Conservation (phyloP, 2,888 invertebrate genomes). For the Brachypalpus laphriformis region DNA sequence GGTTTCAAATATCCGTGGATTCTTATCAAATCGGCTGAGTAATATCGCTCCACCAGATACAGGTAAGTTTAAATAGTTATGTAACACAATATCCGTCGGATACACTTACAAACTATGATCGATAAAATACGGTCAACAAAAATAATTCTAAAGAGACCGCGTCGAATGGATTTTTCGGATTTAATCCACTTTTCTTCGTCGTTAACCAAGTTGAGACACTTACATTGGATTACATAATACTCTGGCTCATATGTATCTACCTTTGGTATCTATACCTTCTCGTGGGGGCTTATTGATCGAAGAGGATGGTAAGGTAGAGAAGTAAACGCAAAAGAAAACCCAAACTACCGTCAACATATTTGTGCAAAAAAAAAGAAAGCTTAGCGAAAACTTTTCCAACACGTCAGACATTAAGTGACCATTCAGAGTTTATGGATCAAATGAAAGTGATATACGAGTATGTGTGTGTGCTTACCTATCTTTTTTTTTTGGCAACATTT, state of each 20-base stretch:
- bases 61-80: slow-evolving; percentile 84
- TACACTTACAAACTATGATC: slow-evolving; percentile 23
- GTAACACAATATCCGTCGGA: slow-evolving; percentile 53
- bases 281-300: slow-evolving; percentile 64
- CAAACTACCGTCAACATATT: background rate
- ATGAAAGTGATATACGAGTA: background rate
- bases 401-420: background rate
- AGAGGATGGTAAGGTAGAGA: slow-evolving; percentile 13
- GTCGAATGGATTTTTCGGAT: slow-evolving; percentile 1
- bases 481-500: background rate
- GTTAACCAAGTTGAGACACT: background rate
- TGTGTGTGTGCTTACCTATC: background rate
- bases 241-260: slow-evolving; percentile 24
- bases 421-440: slow-evolving; percentile 20
- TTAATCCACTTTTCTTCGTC: slow-evolving; percentile 26
- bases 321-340: background rate
- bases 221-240: slow-evolving; percentile 53
- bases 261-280: slow-evolving; percentile 42
- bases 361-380: slow-evolving; percentile 20
- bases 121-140: background rate
- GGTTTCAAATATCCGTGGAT: slow-evolving; percentile 89
- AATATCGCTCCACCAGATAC: slow-evolving; percentile 88
- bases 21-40: slow-evolving; percentile 87
- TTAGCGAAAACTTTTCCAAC: slow-evolving; percentile 11
- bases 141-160: background rate